Evolutionary conservation across 1,140 invertebrate species (phyloP).

Genomic region (Dinoponera quadriceps): DNA sequence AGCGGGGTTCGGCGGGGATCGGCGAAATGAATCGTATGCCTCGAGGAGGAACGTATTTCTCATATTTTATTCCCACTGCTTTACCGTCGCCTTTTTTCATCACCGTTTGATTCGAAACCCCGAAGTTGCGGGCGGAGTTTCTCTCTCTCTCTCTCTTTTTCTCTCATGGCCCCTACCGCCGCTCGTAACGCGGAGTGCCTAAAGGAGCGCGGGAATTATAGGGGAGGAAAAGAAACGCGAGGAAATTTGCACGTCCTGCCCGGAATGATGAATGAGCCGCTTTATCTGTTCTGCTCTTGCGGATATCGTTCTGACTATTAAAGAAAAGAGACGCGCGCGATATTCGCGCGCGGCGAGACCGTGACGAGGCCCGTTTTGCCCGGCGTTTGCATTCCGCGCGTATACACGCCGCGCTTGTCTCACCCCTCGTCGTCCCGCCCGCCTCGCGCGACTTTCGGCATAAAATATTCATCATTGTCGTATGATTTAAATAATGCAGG

Average conservation of each 20-base stretch:
- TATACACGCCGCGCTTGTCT: neutral
- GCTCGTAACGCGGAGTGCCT: conserved; percentile 31
- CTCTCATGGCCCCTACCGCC: conserved; percentile 29
- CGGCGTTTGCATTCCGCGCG: conserved; percentile 39
- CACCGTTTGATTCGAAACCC: conserved; percentile 57
- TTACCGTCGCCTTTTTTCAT: conserved; percentile 63
- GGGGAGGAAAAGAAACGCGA: conserved; percentile 50
- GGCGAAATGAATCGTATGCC: conserved; percentile 57
- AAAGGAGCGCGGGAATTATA: conserved; percentile 47
- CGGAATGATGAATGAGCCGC: conserved; percentile 58
- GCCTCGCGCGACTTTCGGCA: conserved; percentile 31
- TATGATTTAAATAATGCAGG: conserved; percentile 56
- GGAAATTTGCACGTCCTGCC: conserved; percentile 58
- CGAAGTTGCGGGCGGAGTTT: conserved; percentile 8
- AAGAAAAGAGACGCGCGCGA: conserved; percentile 28
- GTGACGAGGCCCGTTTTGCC: neutral
- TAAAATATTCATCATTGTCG: conserved; percentile 49
- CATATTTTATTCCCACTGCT: conserved; percentile 67
- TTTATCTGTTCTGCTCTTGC: conserved; percentile 54
- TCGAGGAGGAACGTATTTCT: conserved; percentile 65
- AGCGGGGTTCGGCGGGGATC: conserved; percentile 31
- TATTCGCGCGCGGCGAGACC: conserved; percentile 29
- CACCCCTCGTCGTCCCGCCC: neutral
- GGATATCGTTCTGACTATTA: conserved; percentile 35
- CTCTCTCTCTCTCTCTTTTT: too few species aligned